phyloP scores from a whole-genome alignment of 2,113 vertebrate species.

The Tonatia bakeri region DNA sequence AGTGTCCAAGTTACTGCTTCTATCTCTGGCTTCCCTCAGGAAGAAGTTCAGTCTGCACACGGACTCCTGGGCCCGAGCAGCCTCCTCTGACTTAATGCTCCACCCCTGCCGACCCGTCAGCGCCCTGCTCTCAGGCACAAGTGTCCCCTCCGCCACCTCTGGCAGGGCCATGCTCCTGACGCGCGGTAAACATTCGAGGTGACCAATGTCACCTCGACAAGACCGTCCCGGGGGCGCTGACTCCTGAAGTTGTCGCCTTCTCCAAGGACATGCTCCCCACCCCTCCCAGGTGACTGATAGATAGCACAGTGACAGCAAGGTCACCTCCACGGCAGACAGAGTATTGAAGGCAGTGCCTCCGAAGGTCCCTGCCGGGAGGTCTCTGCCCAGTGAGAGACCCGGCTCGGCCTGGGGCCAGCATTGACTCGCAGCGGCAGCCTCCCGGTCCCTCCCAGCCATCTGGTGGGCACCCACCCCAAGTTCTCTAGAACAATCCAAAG shows the following conservation, averaged over 20 bases:
- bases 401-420: too few species aligned
- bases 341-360: rapidly evolving
- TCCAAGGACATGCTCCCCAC: background rate
- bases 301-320: background rate
- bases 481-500: slow-evolving; percentile 1
- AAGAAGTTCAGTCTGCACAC: background rate
- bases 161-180: background rate
- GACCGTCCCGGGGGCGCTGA: background rate
- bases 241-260: background rate
- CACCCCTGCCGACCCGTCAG: background rate
- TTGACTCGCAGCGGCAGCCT: too few species aligned
- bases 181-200: slow-evolving; percentile 50
- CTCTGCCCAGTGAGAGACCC: background rate
- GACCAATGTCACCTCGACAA: background rate
- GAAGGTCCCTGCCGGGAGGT: background rate
- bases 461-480: background rate
- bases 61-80: background rate
- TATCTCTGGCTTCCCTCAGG: background rate
- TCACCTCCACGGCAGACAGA: background rate
- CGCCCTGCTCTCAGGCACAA: background rate
- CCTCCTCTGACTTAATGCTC: background rate
- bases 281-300: background rate
- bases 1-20: background rate
- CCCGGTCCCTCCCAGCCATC: too few species aligned
- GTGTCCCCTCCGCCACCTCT: background rate